Base-by-base conservation (phyloP, 2,797 vertebrate genomes). In the Acipenser transmontanus region DNA sequence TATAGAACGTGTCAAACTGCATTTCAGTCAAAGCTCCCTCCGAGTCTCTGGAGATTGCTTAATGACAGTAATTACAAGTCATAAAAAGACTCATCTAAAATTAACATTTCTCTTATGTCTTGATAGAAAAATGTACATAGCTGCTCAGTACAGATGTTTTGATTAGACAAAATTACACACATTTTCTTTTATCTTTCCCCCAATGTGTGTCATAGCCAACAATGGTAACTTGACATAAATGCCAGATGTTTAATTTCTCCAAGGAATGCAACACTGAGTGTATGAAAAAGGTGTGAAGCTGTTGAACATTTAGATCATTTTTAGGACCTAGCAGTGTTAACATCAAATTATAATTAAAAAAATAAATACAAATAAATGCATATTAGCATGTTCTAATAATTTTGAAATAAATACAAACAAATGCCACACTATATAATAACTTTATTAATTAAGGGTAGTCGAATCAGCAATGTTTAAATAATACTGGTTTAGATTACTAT, bases 11-110 rank as follows among this genome's bases (percentile, higher is more conserved):
- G 91, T 93, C 89, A 92, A 92, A 91, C 88, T 83, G 83, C 82
- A 89, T 89, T 88, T 92, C 89, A 91, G 89, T 93, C 89, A 91
- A 88, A 88, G 87, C 85, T 88, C 83, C 77, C 79, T 79, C 79
- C 78, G 84, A 82, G 87, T 92, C 88, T 91, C 92, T 77, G 80
- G 88, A 89, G 88, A 78, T 91, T 91, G 91, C 90, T 91, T 98
- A 98, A 99, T 97, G 95, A 96, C 95, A 95, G 95, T 98, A 98
- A 98, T 99, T 99, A 99, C 95, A 94, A 94, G 91, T 91, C 91
- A 89, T 92, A 91, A 92, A 92, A 92, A 89, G 89, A 91, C 89
- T 91, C 91, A 77, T 96, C 93, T 94, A 91, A 96, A 96, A 98
- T 97, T 94, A 97, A 96, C 34, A 34, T 96, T 93, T 95, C 93